phyloP scores from a whole-genome alignment of 1,140 invertebrate species.

The Drosophila equinoxialis region DNA sequence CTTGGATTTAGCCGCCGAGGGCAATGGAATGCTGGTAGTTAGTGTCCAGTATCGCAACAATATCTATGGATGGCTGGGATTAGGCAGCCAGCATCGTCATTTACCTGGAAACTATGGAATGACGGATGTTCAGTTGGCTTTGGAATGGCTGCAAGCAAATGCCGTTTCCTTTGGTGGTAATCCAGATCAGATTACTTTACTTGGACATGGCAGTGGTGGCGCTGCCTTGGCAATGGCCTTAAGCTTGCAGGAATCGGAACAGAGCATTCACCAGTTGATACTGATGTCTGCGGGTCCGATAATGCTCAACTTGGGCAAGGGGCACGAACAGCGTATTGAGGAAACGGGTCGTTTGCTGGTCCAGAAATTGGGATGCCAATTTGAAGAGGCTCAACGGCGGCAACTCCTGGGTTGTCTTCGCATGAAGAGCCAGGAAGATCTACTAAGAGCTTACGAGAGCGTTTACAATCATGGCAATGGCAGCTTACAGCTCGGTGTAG shows the following conservation, averaged over 20 bases:
- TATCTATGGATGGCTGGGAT: conserved; percentile 88
- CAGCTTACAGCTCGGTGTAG: conserved; percentile 84
- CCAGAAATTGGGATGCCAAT: conserved; percentile 84
- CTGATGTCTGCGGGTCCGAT: conserved; percentile 88
- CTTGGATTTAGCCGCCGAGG: conserved; percentile 87
- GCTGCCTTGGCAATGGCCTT: conserved; percentile 50
- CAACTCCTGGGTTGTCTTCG: conserved; percentile 85
- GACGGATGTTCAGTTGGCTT: conserved; percentile 88
- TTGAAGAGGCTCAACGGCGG: conserved; percentile 70
- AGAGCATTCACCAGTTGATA: conserved; percentile 79
- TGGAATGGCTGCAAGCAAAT: conserved; percentile 89
- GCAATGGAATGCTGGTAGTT: conserved; percentile 85
- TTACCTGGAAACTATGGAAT: conserved; percentile 88
- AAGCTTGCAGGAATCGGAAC: conserved; percentile 19
- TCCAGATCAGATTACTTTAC: conserved; percentile 87
- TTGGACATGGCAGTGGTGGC: conserved; percentile 85
- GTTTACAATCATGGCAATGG: conserved; percentile 85
- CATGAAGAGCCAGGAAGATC: conserved; percentile 84
- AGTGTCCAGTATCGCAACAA: conserved; percentile 87
- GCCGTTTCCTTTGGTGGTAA: conserved; percentile 90
- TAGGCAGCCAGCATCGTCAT: conserved; percentile 84
- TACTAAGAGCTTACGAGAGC: conserved; percentile 85
- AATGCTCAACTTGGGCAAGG: conserved; percentile 81
- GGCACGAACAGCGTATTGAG: conserved; percentile 59
- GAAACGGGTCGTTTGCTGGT: conserved; percentile 85